phyloP scores from a whole-genome alignment of 2,888 invertebrate species.

The Hyposoter didymator region DNA sequence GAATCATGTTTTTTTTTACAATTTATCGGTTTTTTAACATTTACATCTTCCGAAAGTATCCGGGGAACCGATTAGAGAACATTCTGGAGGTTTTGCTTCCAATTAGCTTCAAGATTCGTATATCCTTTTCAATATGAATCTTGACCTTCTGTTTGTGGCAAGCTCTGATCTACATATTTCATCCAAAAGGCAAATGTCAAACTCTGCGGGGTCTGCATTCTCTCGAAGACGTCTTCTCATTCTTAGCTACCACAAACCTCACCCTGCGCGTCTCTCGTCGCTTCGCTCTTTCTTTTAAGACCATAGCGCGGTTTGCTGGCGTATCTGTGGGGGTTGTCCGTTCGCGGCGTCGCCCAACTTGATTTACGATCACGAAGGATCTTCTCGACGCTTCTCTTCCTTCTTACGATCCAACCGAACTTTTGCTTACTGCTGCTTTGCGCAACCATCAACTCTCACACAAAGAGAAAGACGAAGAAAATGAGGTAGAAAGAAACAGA shows the following conservation, averaged over 20 bases:
- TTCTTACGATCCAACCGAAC: slow-evolving; percentile 40
- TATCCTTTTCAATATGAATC: background rate
- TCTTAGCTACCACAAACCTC: background rate
- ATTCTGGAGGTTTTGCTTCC: background rate
- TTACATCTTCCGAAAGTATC: background rate
- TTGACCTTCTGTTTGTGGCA: background rate
- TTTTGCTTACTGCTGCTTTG: slow-evolving; percentile 43
- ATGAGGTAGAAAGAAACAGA: slow-evolving; percentile 13
- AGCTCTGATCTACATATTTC: background rate
- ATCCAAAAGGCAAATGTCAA: slow-evolving; percentile 14
- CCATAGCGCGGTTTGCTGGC: slow-evolving; percentile 54
- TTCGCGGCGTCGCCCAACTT: slow-evolving; percentile 63
- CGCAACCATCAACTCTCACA: slow-evolving; percentile 39
- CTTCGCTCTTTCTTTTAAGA: slow-evolving; percentile 34
- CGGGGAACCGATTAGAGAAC: background rate
- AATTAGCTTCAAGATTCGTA: background rate
- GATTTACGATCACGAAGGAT: slow-evolving; percentile 69
- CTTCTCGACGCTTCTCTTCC: slow-evolving; percentile 59
- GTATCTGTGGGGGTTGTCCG: slow-evolving; percentile 60
- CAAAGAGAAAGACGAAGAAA: slow-evolving; percentile 27
- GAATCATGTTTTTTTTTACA: background rate
- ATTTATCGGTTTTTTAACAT: background rate
- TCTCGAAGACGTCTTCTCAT: slow-evolving; percentile 7
- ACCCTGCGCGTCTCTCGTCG: background rate
- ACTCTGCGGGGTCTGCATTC: background rate